Conservation (phyloP, 2,888 invertebrate species). For the Ophion ventricosus region DNA sequence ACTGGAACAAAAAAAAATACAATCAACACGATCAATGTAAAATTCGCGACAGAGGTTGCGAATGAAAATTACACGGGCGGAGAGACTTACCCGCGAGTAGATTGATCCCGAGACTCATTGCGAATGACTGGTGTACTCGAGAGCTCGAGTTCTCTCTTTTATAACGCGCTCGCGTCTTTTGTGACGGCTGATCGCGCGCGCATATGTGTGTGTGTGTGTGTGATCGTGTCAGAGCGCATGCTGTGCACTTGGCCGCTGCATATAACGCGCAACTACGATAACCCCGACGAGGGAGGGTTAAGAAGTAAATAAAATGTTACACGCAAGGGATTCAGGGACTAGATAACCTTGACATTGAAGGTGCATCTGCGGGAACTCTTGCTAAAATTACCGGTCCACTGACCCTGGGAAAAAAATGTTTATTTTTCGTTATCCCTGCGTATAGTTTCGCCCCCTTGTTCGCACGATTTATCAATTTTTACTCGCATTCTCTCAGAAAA, state of each 20-base stretch:
- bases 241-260: neutral
- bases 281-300: constrained; percentile 72
- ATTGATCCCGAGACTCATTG: constrained; percentile 73
- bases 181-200: constrained; percentile 36
- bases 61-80: neutral
- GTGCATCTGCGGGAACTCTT: constrained; percentile 65
- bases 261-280: constrained; percentile 67
- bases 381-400: constrained; percentile 5
- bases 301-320: constrained; percentile 42
- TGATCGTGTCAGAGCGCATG: constrained; percentile 67
- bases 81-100: constrained; percentile 74
- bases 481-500: neutral
- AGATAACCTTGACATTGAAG: constrained; percentile 76
- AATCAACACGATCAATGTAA: neutral
- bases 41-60: neutral
- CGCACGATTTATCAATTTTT: neutral
- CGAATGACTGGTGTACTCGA: constrained; percentile 73
- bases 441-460: neutral
- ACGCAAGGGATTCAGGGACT: constrained; percentile 65
- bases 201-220: constrained; percentile 8
- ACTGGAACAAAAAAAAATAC: constrained; percentile 65
- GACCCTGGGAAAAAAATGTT: constrained; percentile 6
- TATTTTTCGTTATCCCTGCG: constrained; percentile 1
- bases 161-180: constrained; percentile 71
- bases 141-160: constrained; percentile 73